A percentile compares a stretch with the other conserved stretches of the same genome.
Conservation (phyloP, 2,797 vertebrate genomes). For the Stomatorhinus walkeri region DNA sequence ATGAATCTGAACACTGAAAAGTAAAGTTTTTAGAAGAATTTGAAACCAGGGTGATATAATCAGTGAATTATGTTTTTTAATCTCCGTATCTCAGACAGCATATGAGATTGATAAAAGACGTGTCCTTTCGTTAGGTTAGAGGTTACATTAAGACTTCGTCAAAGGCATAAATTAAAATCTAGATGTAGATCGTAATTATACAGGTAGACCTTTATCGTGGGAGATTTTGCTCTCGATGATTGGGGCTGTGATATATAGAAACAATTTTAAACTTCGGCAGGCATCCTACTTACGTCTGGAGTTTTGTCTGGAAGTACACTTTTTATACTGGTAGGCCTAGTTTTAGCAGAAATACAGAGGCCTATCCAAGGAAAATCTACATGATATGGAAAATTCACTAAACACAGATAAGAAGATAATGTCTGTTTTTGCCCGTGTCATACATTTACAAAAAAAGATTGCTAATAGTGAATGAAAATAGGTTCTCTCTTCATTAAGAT, state of each 20-base stretch:
- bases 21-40: neutral
- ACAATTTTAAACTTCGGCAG: neutral
- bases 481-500: neutral
- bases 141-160: neutral
- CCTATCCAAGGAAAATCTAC: neutral
- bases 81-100: neutral
- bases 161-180: neutral
- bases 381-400: neutral
- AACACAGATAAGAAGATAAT: neutral
- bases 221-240: neutral
- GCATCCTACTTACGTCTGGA: neutral
- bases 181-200: neutral
- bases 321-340: neutral
- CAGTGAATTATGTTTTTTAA: slow-evolving; percentile 12
- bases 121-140: neutral
- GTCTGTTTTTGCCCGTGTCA: neutral
- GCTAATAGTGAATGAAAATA: neutral
- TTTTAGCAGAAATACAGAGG: neutral
- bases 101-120: neutral
- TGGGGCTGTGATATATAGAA: neutral
- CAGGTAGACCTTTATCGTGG: neutral
- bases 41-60: neutral
- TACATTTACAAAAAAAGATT: neutral
- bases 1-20: neutral
- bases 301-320: neutral